Evolutionary conservation across 2,113 vertebrate species (phyloP), one percentile per base, ranked within the genome.

Genomic region (Polypterus senegalus): DNA sequence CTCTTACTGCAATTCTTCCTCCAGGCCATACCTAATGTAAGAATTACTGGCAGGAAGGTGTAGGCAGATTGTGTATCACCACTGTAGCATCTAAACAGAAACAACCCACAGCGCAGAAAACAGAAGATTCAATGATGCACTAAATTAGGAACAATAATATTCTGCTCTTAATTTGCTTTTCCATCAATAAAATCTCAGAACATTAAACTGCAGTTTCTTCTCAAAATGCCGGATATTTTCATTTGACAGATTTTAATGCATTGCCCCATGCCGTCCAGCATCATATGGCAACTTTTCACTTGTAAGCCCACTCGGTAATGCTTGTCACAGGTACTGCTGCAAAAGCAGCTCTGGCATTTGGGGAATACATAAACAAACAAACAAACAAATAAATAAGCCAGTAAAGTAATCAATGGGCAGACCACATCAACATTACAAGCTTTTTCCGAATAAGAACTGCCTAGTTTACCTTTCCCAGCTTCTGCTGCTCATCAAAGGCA

Each of bases 111-210:
- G 92, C 88, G 94, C 86, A 88, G 85, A 81, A 88, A 92, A 91
- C 88, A 84, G 84, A 88, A 86, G 87, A 86, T 86, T 94, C 91
- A 95, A 88, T 91, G 91, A 97, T 92, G 93, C 93, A 95, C 89
- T 93, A 95, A 97, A 98, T 98, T 97, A 93, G 89, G 88, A 92
- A 94, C 90, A 88, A 92, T 91, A 92, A 83, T 87, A 89, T 90
- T 89, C 88, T 79, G 80, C 82, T 83, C 83, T 90, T 94, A 93
- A 92, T 94, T 93, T 90, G 84, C 82, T 87, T 76, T 76, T 71
- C 72, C 62, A 49, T 46, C 11, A 5, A 52, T 46, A 66, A 58
- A 65, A 62, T 52, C 62, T 55, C 61, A 55, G 11, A 65, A 56
- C 66, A 59, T 57, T 47, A 58, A 53, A 62, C 54, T 61, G 54